Evolutionary conservation across 2,888 invertebrate genomes (phyloP).

Genomic region (Linnaemya tessellans): DNA sequence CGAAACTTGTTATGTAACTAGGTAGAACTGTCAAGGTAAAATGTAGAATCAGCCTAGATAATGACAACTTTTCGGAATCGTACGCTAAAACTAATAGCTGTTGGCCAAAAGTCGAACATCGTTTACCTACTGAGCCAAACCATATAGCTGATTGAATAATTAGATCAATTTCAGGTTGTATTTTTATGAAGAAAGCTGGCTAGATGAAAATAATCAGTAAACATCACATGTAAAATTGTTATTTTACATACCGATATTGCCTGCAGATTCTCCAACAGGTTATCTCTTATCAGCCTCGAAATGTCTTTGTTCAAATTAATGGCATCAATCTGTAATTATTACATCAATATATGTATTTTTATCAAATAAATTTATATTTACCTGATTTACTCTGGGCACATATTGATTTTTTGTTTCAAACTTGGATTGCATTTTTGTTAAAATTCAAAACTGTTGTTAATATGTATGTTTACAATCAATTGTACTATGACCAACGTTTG

Average conservation of each 20-base stretch:
- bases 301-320: constrained; percentile 92
- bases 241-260: constrained; percentile 85
- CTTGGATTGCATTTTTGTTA: constrained; percentile 41
- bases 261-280: constrained; percentile 87
- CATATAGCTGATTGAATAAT: constrained; percentile 88
- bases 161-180: constrained; percentile 89
- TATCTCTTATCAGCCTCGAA: constrained; percentile 87
- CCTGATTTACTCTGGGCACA: constrained; percentile 84
- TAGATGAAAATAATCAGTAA: constrained; percentile 76
- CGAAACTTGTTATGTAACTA: constrained; percentile 86
- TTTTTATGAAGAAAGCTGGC: constrained; percentile 86
- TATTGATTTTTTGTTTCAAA: constrained; percentile 80
- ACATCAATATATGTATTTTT: neutral
- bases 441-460: neutral
- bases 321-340: constrained; percentile 88
- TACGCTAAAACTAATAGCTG: constrained; percentile 91
- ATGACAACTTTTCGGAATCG: constrained; percentile 85
- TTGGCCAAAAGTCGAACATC: constrained; percentile 92
- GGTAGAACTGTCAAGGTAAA: constrained; percentile 85
- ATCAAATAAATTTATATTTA: constrained; percentile 68
- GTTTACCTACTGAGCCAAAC: constrained; percentile 87
- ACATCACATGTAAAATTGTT: neutral
- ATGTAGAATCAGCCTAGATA: constrained; percentile 86
- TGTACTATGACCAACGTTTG: neutral
- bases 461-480: neutral